Conservation (phyloP, 2,797 vertebrate genomes). For the Rhincodon typus region DNA sequence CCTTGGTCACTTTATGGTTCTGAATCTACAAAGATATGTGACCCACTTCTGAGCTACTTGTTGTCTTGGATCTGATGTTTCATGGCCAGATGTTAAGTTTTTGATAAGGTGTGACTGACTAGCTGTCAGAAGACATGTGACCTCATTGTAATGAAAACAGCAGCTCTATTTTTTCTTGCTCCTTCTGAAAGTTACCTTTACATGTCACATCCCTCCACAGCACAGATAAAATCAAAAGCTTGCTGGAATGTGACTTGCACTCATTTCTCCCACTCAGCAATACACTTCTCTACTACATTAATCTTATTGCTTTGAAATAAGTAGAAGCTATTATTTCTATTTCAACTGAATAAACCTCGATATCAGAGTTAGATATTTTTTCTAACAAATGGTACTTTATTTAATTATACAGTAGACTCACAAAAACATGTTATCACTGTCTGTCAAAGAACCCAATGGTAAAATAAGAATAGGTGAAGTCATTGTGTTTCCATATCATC, state of each 20-base stretch:
- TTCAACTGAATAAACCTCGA: background rate
- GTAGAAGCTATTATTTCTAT: background rate
- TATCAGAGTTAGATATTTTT: background rate
- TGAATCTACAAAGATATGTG: no score
- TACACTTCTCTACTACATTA: background rate
- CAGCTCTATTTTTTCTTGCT: background rate
- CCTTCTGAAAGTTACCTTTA: background rate
- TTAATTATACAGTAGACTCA: background rate
- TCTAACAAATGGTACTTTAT: background rate
- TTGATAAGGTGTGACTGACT: background rate
- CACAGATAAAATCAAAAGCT: background rate
- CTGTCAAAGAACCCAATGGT: background rate
- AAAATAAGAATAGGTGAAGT: background rate
- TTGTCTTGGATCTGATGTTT: background rate
- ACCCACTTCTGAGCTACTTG: no score
- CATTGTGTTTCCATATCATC: background rate
- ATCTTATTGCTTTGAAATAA: background rate
- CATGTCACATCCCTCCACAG: background rate
- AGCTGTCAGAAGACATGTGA: background rate
- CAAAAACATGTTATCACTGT: background rate
- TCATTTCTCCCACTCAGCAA: background rate
- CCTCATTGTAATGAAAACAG: background rate
- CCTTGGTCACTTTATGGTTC: no score
- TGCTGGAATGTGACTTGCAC: background rate
- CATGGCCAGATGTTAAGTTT: background rate